Evolutionary conservation across 1,140 invertebrate genomes (phyloP).

Genomic region (Drosophila nigrodunni): DNA sequence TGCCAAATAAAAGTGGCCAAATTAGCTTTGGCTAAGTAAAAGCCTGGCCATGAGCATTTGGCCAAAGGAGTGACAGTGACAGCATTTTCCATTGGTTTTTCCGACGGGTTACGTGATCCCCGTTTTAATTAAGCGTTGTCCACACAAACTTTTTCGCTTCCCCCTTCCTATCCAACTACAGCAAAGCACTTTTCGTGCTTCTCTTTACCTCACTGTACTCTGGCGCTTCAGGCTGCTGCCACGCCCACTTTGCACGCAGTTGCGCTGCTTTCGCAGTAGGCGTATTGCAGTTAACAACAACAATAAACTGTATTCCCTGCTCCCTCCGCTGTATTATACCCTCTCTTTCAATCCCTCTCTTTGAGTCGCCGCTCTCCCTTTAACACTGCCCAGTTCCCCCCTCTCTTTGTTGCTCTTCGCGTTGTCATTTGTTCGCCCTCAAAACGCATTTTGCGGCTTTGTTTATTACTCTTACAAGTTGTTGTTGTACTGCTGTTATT

Average conservation of each 20-base stretch:
- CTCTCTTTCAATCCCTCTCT: constrained; percentile 13
- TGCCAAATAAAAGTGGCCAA: constrained; percentile 51
- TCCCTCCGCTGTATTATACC: neutral
- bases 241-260: neutral
- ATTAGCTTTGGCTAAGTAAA: constrained; percentile 51
- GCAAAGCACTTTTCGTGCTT: neutral
- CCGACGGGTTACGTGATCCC: constrained; percentile 36
- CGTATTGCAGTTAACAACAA: constrained; percentile 4
- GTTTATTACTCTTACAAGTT: constrained; percentile 50
- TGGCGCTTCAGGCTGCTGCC: too few species aligned
- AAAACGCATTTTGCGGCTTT: constrained; percentile 58
- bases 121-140: constrained; percentile 46
- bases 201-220: too few species aligned
- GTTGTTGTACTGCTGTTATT: constrained; percentile 28
- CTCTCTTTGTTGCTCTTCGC: constrained; percentile 4
- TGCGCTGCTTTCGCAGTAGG: constrained; percentile 7
- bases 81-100: constrained; percentile 22
- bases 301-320: constrained; percentile 8
- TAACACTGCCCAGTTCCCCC: neutral
- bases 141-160: constrained; percentile 23
- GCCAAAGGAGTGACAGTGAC: constrained; percentile 38
- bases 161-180: neutral
- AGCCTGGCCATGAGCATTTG: constrained; percentile 27
- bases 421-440: constrained; percentile 34
- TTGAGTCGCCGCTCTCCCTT: neutral